Percentiles rank a stretch among this genome's conserved stretches.
phyloP scores from a whole-genome alignment of 2,797 vertebrate species.

The Remorina albescens region DNA sequence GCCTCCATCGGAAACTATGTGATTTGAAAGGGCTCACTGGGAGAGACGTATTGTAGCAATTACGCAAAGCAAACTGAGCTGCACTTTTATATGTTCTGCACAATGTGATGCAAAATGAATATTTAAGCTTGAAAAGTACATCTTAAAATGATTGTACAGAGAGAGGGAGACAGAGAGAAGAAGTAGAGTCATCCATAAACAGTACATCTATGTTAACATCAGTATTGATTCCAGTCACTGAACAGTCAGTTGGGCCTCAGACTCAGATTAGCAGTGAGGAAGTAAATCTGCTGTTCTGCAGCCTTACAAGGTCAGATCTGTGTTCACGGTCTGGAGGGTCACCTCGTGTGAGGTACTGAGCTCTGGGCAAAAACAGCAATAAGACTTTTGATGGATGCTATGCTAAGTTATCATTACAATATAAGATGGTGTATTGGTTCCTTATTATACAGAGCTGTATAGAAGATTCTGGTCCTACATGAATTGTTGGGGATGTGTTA shows the following conservation, averaged over 20 bases:
- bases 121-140: background rate
- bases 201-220: background rate
- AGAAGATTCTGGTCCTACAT: background rate
- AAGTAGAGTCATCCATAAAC: background rate
- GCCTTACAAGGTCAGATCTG: too few species aligned
- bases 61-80: background rate
- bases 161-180: too few species aligned
- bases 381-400: background rate
- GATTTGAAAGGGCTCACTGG: background rate
- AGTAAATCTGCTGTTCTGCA: too few species aligned
- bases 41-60: background rate
- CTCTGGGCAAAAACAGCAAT: background rate
- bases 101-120: background rate
- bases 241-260: background rate
- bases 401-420: background rate
- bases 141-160: background rate
- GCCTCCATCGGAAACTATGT: background rate
- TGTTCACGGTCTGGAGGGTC: too few species aligned
- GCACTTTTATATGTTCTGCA: background rate
- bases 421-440: too few species aligned
- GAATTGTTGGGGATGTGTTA: background rate
- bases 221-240: background rate
- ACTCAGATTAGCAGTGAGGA: background rate
- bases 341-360: too few species aligned
- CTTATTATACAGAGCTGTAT: too few species aligned